Conservation (phyloP, 2,888 invertebrate genomes). For the Trissolcus brochymenae region DNA sequence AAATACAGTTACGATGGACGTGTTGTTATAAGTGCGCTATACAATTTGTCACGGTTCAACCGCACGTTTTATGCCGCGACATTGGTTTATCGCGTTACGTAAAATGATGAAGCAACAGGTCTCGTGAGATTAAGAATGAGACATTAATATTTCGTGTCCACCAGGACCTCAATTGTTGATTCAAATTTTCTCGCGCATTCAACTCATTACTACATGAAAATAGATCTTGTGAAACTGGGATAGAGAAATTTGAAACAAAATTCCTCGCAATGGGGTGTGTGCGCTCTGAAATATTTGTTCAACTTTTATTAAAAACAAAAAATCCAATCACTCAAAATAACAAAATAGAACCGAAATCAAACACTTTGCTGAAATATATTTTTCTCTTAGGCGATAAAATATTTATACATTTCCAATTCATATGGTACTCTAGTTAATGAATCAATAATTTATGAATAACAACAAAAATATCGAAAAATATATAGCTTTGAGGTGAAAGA, state of each 20-base stretch:
- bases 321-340: no score
- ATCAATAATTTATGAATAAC: no score
- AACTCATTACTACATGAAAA: constrained; percentile 1
- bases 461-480: no score
- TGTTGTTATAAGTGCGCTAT: not conserved
- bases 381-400: no score
- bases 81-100: constrained; percentile 34
- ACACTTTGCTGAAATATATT: no score
- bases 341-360: no score
- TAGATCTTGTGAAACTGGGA: not conserved
- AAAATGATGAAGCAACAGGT: constrained; percentile 30
- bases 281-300: no score
- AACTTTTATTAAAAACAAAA: no score
- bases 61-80: constrained; percentile 19
- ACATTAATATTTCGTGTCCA: constrained; percentile 17
- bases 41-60: constrained; percentile 20
- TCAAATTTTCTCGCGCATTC: constrained; percentile 12
- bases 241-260: not conserved
- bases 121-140: constrained; percentile 8
- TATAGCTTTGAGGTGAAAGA: no score
- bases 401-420: no score
- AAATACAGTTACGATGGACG: not conserved
- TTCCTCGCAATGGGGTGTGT: no score
- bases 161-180: constrained; percentile 15
- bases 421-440: no score